Evolutionary conservation across 2,888 invertebrate species (phyloP).

Genomic region (Hirtodrosophila duncani): DNA sequence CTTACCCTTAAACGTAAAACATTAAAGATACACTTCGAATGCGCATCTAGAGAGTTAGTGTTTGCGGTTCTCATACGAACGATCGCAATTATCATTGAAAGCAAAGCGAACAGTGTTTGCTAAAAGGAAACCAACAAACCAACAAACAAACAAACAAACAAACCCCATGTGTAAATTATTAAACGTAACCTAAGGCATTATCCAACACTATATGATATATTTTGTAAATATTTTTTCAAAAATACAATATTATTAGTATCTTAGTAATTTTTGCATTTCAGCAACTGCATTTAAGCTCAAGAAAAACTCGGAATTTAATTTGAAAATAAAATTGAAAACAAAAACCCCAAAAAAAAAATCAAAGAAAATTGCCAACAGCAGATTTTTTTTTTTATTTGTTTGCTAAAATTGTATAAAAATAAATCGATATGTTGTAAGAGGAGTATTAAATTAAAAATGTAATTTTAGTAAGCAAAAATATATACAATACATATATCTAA

Average conservation of each 20-base stretch:
- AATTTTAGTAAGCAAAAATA: constrained; percentile 52
- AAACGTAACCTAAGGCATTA: constrained; percentile 63
- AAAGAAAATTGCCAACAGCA: constrained; percentile 54
- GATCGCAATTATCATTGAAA: constrained; percentile 55
- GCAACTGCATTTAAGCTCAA: constrained; percentile 75
- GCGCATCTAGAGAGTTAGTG: constrained; percentile 45
- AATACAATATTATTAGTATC: constrained; percentile 26
- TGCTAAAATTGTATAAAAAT: constrained; percentile 62
- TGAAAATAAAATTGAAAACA: constrained; percentile 34
- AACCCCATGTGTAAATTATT: constrained; percentile 75
- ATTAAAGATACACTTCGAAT: constrained; percentile 31
- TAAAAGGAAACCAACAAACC: too few relatives aligned
- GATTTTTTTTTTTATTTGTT: constrained; percentile 51
- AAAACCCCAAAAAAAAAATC: constrained; percentile 17
- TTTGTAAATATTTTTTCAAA: constrained; percentile 60
- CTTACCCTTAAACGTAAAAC: constrained; percentile 57
- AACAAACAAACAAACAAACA: too few relatives aligned
- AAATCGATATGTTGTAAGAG: constrained; percentile 56
- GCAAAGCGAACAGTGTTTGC: constrained; percentile 53
- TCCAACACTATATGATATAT: constrained; percentile 49
- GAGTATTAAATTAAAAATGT: constrained; percentile 61
- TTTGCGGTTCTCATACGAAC: constrained; percentile 48
- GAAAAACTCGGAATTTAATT: constrained; percentile 62
- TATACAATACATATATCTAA: constrained; percentile 41
- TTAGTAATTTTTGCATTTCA: constrained; percentile 65